Base-by-base conservation (phyloP, 2,888 invertebrate genomes). In the Melanostoma scalare region DNA sequence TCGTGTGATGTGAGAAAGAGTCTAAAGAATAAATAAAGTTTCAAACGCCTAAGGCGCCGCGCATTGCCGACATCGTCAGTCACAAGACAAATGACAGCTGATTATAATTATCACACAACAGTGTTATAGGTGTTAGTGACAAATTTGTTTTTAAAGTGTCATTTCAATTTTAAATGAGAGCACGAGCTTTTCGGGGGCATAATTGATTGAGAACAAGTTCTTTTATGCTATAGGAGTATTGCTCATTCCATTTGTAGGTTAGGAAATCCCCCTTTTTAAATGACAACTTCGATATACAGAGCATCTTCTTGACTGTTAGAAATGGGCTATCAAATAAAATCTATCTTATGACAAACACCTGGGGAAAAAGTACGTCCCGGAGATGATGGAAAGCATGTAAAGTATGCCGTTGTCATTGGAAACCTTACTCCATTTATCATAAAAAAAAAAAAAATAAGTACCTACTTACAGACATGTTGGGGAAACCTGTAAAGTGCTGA, bases 31-130 rank as follows among this genome's bases (percentile, higher is more conserved):
- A 72, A 72, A 72, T 60, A 60, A 65, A 55, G 44, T 35, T 71
- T 63, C 40, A 60, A 67, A 56, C 58, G 65, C 60, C 56, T 40
- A 55, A 61, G 55, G 69, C 48, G 79, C 65, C 56, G 42, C 65
- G 10, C 36, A 30, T 20, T 20, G 20, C 20, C 20, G 20, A 46
- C 42, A 20, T 46, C 55, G 10, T 33, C 35, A 73, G 78, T 78
- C 73, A 73, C 63, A 69, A 65, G 82, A 72, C 61, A 67, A 60
- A 42, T 73, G 72, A 74, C 77, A 82, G 72, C 68, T 77, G 46
- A 56, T 50, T 63, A 75, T 67, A 61, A 76, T 76, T 67, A 76
- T 67, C 48, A 67, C 55, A 81, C 53, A 30, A 8, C 36, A 53
- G 52, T 31, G 46, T 42, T 63, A 50, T 53, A 65, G 44, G 68